phyloP scores from a whole-genome alignment of 64 coral and sea anemone genomes.

The Stichodactyla helianthus region DNA sequence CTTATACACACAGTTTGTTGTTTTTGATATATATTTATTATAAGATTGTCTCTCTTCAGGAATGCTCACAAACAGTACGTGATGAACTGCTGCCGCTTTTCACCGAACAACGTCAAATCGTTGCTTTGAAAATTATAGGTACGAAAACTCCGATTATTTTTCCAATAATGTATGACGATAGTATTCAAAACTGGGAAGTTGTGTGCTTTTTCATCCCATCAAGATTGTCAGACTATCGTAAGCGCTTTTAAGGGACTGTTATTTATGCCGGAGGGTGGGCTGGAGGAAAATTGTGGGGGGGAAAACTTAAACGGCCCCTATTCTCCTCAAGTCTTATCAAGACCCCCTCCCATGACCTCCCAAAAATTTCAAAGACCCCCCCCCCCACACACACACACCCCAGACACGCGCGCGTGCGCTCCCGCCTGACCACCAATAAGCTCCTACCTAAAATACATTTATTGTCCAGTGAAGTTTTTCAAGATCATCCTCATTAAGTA shows the following conservation, averaged over 20 bases:
- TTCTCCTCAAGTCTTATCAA: no score
- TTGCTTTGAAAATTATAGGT: slow-evolving; percentile 6
- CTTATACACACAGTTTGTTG: not conserved
- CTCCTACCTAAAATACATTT: no score
- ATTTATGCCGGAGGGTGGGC: not conserved
- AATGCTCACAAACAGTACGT: slow-evolving; percentile 6
- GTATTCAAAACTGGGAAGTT: no score
- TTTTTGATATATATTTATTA: not conserved
- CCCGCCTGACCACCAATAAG: no score
- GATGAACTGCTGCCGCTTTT: slow-evolving; percentile 11
- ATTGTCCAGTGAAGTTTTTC: no score
- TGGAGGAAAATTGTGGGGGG: not conserved
- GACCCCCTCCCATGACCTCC: no score
- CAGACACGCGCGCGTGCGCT: no score
- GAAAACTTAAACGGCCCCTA: no score
- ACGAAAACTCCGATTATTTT: not conserved
- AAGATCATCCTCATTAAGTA: no score
- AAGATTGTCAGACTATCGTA: not conserved
- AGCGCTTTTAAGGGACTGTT: not conserved
- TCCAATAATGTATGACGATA: not conserved
- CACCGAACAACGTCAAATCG: not conserved
- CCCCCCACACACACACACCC: no score
- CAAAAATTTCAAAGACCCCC: no score
- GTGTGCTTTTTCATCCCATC: not conserved
- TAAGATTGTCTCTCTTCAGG: not conserved